Percentiles rank a stretch among this genome's conserved stretches.
These are phyloP conservation scores for Sebastes elongatus DNA, from an alignment of 2,797 vertebrate species.

Conservation along the genomic window DNA sequence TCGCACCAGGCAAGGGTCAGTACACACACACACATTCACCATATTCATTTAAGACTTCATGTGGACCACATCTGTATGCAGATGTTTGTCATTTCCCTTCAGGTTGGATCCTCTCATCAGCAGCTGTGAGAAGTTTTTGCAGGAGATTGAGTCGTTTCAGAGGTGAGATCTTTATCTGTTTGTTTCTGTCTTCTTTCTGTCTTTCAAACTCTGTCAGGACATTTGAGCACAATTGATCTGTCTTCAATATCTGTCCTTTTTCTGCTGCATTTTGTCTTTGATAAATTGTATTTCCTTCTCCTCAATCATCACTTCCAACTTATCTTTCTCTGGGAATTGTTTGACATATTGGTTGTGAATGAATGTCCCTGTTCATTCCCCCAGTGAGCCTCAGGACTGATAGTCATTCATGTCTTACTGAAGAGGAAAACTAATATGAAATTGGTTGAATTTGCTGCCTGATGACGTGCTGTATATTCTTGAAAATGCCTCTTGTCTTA, in stretches of 20 bases:
- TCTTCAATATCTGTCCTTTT: neutral
- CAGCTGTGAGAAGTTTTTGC: constrained; percentile 94
- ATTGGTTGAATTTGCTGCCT: neutral
- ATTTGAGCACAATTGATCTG: neutral
- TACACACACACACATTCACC: neutral
- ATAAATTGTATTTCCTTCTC: neutral
- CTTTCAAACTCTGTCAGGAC: neutral
- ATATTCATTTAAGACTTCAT: neutral
- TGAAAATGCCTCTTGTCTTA: too few relatives aligned
- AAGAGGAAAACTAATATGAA: neutral
- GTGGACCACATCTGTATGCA: neutral
- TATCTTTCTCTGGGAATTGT: neutral
- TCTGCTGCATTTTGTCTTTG: neutral
- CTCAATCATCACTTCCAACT: neutral
- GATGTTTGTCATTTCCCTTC: neutral
- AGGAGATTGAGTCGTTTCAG: constrained; percentile 94
- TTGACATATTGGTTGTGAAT: too few relatives aligned
- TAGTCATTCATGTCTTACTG: neutral
- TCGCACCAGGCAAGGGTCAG: constrained; percentile 90
- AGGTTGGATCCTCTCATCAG: constrained; percentile 90
- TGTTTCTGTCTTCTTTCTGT: neutral
- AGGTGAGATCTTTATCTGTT: constrained; percentile 78
- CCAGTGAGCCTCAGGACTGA: neutral
- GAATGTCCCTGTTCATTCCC: too few relatives aligned
- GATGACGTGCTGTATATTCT: neutral